Evolutionary conservation across 2,888 invertebrate species (phyloP).

Genomic region (Mesoligia furuncula): DNA sequence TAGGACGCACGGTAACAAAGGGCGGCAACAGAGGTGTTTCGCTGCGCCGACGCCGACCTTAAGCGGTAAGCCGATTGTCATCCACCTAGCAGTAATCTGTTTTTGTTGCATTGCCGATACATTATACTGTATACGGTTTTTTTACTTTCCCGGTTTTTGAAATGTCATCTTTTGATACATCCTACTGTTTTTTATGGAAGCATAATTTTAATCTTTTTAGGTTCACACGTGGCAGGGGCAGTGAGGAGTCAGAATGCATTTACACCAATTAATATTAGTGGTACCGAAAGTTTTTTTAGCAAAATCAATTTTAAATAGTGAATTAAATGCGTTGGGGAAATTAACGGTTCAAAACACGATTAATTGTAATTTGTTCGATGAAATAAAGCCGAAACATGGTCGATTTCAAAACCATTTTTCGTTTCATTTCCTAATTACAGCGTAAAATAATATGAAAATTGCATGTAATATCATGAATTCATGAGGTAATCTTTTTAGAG

Average conservation of each 20-base stretch:
- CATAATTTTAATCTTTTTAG: slow-evolving; percentile 41
- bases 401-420: too few species aligned
- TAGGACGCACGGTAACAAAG: slow-evolving; percentile 78
- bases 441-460: too few species aligned
- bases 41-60: slow-evolving; percentile 70
- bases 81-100: slow-evolving; percentile 72
- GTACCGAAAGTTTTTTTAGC: not conserved
- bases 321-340: too few species aligned
- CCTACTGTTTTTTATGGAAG: slow-evolving; percentile 28
- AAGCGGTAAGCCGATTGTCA: slow-evolving; percentile 76
- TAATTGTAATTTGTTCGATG: too few species aligned
- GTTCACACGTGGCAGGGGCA: slow-evolving; percentile 37
- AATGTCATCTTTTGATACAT: slow-evolving; percentile 51
- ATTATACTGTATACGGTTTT: slow-evolving; percentile 54
- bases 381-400: too few species aligned
- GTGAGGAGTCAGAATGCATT: slow-evolving; percentile 14
- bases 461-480: too few species aligned
- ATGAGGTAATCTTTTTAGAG: too few species aligned
- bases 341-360: too few species aligned
- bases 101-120: slow-evolving; percentile 71
- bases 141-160: slow-evolving; percentile 48
- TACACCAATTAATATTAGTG: slow-evolving; percentile 13
- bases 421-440: too few species aligned
- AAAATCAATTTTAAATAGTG: too few species aligned
- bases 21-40: slow-evolving; percentile 72